Conservation (phyloP, 1,140 invertebrate species). For the Trachymyrmex cornetzi region DNA sequence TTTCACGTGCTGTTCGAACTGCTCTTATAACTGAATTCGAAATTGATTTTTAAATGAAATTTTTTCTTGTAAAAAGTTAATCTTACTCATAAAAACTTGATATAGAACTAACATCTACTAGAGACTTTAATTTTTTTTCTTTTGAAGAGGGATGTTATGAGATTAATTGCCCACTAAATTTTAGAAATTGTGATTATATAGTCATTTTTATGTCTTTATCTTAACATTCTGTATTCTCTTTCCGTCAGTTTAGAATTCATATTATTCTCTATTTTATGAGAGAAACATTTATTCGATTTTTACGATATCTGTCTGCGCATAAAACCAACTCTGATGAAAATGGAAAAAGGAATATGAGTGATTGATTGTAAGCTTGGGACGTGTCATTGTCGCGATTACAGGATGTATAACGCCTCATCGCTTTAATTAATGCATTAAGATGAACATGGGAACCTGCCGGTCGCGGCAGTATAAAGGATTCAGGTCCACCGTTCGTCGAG, state of each 20-base stretch:
- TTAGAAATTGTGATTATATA: neutral
- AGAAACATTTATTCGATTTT: neutral
- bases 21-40: neutral
- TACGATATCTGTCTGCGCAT: neutral
- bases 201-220: neutral
- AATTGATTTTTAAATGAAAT: constrained; percentile 9
- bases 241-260: neutral
- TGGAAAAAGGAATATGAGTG: neutral
- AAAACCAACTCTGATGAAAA: neutral
- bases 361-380: neutral
- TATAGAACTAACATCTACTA: neutral
- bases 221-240: neutral
- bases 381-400: constrained; percentile 15
- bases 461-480: constrained; percentile 40
- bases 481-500: neutral
- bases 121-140: neutral
- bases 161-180: neutral
- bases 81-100: neutral
- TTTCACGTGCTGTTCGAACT: neutral
- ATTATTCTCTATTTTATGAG: neutral
- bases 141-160: neutral
- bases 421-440: constrained; percentile 37
- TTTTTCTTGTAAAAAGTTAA: neutral
- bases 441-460: neutral
- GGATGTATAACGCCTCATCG: neutral